Evolutionary conservation across 2,113 vertebrate species (phyloP).

Genomic region (Ictalurus furcatus): DNA sequence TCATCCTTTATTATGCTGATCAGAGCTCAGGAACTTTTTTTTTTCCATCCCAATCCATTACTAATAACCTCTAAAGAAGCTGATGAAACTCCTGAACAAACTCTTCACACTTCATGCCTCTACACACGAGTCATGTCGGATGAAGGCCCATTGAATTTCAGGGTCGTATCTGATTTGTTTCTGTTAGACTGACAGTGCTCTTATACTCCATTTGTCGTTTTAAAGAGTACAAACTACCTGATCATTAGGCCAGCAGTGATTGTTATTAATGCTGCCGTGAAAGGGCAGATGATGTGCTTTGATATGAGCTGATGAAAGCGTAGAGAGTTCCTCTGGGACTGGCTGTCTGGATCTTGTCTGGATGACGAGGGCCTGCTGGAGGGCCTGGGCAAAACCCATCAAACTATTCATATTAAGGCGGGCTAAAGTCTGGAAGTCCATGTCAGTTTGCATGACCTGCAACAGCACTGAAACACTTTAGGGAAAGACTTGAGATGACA

Average conservation of each 20-base stretch:
- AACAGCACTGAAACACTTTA: conserved; percentile 51
- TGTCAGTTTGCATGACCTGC: conserved; percentile 52
- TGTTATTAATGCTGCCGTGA: conserved; percentile 73
- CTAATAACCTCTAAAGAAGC: conserved; percentile 24
- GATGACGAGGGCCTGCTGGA: conserved; percentile 54
- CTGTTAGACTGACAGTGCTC: conserved; percentile 62
- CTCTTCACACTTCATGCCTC: conserved; percentile 20
- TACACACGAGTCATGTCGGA: conserved; percentile 21
- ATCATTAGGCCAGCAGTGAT: conserved; percentile 61
- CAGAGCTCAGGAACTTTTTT: conserved; percentile 17
- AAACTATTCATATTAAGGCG: conserved; percentile 25
- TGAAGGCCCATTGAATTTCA: conserved; percentile 20
- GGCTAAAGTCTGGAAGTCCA: conserved; percentile 41
- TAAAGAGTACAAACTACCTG: conserved; percentile 75
- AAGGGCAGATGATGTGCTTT: conserved; percentile 74
- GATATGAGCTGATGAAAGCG: conserved; percentile 75
- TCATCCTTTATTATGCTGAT: conserved; percentile 19
- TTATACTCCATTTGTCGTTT: conserved; percentile 72
- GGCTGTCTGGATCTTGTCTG: conserved; percentile 61
- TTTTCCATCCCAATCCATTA: conserved; percentile 4
- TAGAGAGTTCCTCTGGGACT: conserved; percentile 58
- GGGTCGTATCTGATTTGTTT: conserved; percentile 63
- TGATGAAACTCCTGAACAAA: conserved; percentile 51
- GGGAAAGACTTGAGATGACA: neutral
- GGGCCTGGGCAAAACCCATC: conserved; percentile 31